Evolutionary conservation across 2,113 vertebrate species (phyloP), one percentile per base, ranked within the genome.

Genomic region (Orycteropus afer): DNA sequence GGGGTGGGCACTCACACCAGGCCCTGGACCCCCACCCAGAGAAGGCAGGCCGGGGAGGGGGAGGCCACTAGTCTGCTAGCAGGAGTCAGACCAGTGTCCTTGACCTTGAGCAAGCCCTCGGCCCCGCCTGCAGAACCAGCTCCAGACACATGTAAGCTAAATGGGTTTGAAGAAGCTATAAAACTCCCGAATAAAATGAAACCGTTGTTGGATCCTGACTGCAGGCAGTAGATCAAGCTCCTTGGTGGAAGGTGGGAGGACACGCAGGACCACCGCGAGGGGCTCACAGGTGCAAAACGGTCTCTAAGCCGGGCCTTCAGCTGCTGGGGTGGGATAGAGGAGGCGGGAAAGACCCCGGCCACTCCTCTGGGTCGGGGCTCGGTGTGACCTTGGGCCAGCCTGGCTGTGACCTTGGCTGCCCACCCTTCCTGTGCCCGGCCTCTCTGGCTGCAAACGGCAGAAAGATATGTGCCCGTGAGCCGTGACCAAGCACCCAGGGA

Each of bases 81-180:
- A 4, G 71, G n/a, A 12, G 37, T 23, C 0, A 0, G 49, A 23
- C 29, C 4, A 0, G 0, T 12, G 13, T 27, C 45, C 8, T 29
- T 11, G 18, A 49, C 73, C 69, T 47, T 79, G 25, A 10, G 5
- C 15, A 2, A 25, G 5, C 2, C 61, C 18, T 5, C 0, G 17
- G 42, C 9, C 82, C 22, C 10, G 1, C 47, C 23, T 86, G 27
- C 10, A 3, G 67, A 84, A 13, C 57, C 27, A 34, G 37, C 42
- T 34, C 29, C 73, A 86, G 73, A 67, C 9, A 25, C 1, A 1
- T 8, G 63, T 6, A 2, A 71, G 27, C 23, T 7, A 13, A 78
- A 37, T 2, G 4, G 32, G 18, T 45, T 74, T 80, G 27, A 61
- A 29, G 67, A 77, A 77, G 59, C 59, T 18, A 1, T n/a, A 3